phyloP scores from a whole-genome alignment of 2,888 invertebrate genomes.

The Papilio elwesi region DNA sequence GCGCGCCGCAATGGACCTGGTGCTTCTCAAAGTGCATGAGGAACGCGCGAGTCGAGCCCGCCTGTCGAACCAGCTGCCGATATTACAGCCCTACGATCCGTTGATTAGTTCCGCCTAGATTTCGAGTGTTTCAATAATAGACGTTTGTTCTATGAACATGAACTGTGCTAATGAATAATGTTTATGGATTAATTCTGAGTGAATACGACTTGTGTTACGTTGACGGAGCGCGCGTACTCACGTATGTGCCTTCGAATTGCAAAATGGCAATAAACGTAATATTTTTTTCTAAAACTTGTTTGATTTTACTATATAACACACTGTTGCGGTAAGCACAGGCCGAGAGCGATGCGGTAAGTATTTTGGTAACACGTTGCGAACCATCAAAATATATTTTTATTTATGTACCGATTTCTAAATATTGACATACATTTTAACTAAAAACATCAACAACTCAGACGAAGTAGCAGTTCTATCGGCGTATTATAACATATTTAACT shows the following conservation, averaged over 20 bases:
- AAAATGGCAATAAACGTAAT: slow-evolving; percentile 81
- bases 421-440: slow-evolving; percentile 33
- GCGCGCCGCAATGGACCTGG: slow-evolving; percentile 93
- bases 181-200: slow-evolving; percentile 63
- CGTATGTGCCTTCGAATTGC: slow-evolving; percentile 84
- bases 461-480: background rate
- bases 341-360: slow-evolving; percentile 9
- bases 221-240: slow-evolving; percentile 80
- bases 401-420: slow-evolving; percentile 28
- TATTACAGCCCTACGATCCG: slow-evolving; percentile 76
- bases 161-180: slow-evolving; percentile 55
- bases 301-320: slow-evolving; percentile 50
- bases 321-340: slow-evolving; percentile 14
- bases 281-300: slow-evolving; percentile 68
- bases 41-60: slow-evolving; percentile 63
- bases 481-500: slow-evolving; percentile 34
- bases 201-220: slow-evolving; percentile 71
- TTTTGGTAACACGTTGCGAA: slow-evolving; percentile 8
- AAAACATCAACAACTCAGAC: slow-evolving; percentile 19
- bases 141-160: slow-evolving; percentile 69
- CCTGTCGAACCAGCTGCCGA: slow-evolving; percentile 58
- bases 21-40: slow-evolving; percentile 88
- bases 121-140: slow-evolving; percentile 58
- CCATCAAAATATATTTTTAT: slow-evolving; percentile 4
- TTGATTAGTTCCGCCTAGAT: slow-evolving; percentile 76